Percentiles rank a stretch among this genome's conserved stretches.
Evolutionary conservation across 2,888 invertebrate genomes (phyloP).

Genomic region (Chrysolina haemoptera): DNA sequence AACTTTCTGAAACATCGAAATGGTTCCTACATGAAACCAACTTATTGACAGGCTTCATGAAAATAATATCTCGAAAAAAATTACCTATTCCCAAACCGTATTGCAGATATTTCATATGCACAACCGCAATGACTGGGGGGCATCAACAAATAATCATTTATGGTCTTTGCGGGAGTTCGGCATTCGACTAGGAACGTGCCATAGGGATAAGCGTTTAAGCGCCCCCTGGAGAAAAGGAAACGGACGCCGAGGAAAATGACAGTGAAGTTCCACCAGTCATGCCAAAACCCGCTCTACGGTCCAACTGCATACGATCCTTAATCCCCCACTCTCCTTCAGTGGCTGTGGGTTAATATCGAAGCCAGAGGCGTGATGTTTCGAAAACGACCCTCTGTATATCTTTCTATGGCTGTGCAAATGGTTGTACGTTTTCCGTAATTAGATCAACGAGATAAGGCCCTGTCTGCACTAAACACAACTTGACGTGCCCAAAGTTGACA

Average conservation of each 20-base stretch:
- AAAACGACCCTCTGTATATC: slow-evolving; percentile 31
- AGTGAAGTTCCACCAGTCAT: neutral
- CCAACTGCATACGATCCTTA: neutral
- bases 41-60: too few relatives aligned
- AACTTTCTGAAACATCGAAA: too few relatives aligned
- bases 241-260: slow-evolving; percentile 27
- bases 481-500: slow-evolving; percentile 33
- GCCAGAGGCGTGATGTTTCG: slow-evolving; percentile 3
- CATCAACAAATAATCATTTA: slow-evolving; percentile 53
- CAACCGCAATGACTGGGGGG: slow-evolving; percentile 33
- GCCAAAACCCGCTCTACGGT: neutral
- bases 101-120: slow-evolving; percentile 37
- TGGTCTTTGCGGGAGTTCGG: slow-evolving; percentile 50
- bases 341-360: too few relatives aligned
- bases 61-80: neutral
- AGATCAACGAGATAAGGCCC: slow-evolving; percentile 36
- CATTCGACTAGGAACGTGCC: slow-evolving; percentile 42
- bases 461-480: slow-evolving; percentile 37
- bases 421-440: slow-evolving; percentile 33
- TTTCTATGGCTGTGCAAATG: slow-evolving; percentile 29
- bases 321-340: neutral
- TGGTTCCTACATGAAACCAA: too few relatives aligned
- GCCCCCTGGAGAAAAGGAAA: slow-evolving; percentile 43
- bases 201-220: slow-evolving; percentile 50
- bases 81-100: slow-evolving; percentile 12